Evolutionary conservation across 2,797 vertebrate genomes (phyloP).

Genomic region (Bryconaethiops microstoma): DNA sequence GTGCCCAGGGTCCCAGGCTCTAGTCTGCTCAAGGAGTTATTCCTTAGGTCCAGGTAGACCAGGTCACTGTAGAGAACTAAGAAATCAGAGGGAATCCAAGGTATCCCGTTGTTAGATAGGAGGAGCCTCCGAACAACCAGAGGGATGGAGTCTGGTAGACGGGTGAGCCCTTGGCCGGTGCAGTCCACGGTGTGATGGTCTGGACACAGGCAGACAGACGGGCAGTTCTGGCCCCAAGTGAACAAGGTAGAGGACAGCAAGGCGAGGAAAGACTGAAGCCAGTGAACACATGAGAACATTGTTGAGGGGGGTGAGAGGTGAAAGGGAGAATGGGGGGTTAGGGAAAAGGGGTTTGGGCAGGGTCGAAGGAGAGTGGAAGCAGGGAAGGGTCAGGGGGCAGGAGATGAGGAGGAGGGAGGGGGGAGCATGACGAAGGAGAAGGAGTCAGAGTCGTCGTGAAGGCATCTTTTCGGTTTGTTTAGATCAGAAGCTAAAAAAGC

Average conservation of each 20-base stretch:
- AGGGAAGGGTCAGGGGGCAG: conserved; percentile 59
- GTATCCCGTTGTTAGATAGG: conserved; percentile 89
- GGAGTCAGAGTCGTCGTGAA: conserved; percentile 63
- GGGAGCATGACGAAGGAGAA: conserved; percentile 64
- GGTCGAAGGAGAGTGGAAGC: conserved; percentile 54
- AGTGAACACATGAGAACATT: conserved; percentile 85
- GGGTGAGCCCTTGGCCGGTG: conserved; percentile 83
- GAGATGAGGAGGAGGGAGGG: conserved; percentile 58
- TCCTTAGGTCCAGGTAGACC: conserved; percentile 90
- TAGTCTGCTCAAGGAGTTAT: conserved; percentile 86
- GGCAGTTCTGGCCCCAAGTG: conserved; percentile 78
- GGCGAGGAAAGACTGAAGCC: conserved; percentile 79
- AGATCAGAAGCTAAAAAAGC: conserved; percentile 53
- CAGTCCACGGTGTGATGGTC: conserved; percentile 93
- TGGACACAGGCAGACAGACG: conserved; percentile 85
- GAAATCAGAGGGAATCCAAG: conserved; percentile 87
- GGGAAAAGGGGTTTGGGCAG: conserved; percentile 57
- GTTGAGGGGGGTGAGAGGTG: conserved; percentile 70
- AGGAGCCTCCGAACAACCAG: conserved; percentile 88
- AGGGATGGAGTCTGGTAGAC: conserved; percentile 85
- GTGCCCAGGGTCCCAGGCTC: conserved; percentile 87
- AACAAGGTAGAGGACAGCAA: conserved; percentile 77
- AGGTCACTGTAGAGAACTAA: conserved; percentile 91
- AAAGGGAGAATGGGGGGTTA: conserved; percentile 64
- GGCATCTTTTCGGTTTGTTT: conserved; percentile 60